Evolutionary conservation across 53 echinoderm and acorn worm genomes (phyloP).

Genomic region (Paelopatides confundens): DNA sequence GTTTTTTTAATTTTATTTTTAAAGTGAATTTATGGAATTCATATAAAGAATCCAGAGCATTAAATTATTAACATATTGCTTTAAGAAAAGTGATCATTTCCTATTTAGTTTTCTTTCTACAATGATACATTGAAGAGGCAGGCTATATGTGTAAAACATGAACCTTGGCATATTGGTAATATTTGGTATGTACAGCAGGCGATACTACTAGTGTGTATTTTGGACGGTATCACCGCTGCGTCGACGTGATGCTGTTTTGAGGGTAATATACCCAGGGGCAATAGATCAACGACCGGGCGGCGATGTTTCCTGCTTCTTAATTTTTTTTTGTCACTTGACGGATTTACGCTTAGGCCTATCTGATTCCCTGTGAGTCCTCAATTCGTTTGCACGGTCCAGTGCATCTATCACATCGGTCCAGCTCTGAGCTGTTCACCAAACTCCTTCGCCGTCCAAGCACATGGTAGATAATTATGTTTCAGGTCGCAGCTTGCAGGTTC

Average conservation of each 20-base stretch:
- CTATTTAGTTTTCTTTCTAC: too few species aligned
- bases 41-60: too few species aligned
- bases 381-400: constrained; percentile 51
- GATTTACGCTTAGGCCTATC: constrained; percentile 29
- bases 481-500: neutral
- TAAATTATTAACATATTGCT: too few species aligned
- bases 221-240: neutral
- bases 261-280: constrained; percentile 51
- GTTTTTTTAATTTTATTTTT: too few species aligned
- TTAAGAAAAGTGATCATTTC: too few species aligned
- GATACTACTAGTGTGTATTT: too few species aligned
- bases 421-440: constrained; percentile 45
- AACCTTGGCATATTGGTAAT: too few species aligned
- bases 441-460: constrained; percentile 19
- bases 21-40: too few species aligned
- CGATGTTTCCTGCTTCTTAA: constrained; percentile 11
- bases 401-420: constrained; percentile 43
- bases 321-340: constrained; percentile 40
- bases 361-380: constrained; percentile 31
- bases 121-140: too few species aligned
- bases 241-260: neutral
- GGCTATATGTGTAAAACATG: too few species aligned
- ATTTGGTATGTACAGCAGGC: too few species aligned
- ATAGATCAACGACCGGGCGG: constrained; percentile 36
- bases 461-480: constrained; percentile 22